phyloP scores from a whole-genome alignment of 2,888 invertebrate species.

The Diogma glabrata region DNA sequence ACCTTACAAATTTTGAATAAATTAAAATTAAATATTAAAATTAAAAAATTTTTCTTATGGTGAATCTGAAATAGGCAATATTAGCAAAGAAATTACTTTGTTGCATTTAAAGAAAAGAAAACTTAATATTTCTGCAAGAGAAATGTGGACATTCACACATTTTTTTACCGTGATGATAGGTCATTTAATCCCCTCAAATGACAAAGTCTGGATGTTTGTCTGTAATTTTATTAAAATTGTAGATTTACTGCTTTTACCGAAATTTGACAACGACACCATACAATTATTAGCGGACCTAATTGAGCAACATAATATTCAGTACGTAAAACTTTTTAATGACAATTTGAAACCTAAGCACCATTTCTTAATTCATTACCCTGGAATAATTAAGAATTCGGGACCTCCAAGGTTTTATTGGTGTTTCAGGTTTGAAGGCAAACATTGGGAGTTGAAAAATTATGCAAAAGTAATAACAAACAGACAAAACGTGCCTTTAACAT shows the following conservation, averaged over 20 bases:
- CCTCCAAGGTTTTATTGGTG: not conserved
- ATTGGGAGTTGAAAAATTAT: too few relatives aligned
- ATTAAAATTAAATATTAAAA: too few relatives aligned
- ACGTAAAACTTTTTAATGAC: too few relatives aligned
- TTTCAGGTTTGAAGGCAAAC: not conserved
- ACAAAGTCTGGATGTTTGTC: slow-evolving; percentile 15
- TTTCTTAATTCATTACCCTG: not conserved
- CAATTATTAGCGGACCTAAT: not conserved
- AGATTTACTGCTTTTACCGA: slow-evolving; percentile 12
- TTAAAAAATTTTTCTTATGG: slow-evolving; percentile 17
- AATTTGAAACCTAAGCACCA: too few relatives aligned
- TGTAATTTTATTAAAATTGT: slow-evolving; percentile 11
- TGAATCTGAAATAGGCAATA: slow-evolving; percentile 17
- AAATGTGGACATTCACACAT: slow-evolving; percentile 18
- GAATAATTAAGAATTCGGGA: too few relatives aligned
- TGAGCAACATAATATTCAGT: slow-evolving; percentile 1
- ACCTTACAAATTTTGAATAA: slow-evolving; percentile 16
- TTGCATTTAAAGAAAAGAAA: slow-evolving; percentile 12
- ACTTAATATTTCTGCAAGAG: slow-evolving; percentile 16
- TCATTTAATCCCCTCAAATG: slow-evolving; percentile 15
- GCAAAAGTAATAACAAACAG: too few relatives aligned
- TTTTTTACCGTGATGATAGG: slow-evolving; percentile 17
- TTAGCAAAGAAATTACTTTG: slow-evolving; percentile 11
- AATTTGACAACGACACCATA: slow-evolving; percentile 7
- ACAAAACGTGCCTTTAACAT: too few relatives aligned